phyloP scores from a whole-genome alignment of 2,888 invertebrate genomes.

The Drosophila neotestacea region DNA sequence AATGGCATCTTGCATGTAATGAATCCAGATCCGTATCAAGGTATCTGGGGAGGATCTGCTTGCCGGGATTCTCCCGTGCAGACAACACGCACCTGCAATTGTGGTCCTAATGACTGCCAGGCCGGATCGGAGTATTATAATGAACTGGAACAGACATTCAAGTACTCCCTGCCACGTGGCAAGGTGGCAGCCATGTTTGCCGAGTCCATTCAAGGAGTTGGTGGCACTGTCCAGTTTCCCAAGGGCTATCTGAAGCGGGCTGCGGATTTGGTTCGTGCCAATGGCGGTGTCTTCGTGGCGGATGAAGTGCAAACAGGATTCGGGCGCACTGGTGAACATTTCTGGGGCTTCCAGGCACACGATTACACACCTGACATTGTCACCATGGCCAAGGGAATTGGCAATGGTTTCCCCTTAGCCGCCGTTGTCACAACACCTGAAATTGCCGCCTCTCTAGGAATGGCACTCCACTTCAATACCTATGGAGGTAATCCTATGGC shows the following conservation, averaged over 20 bases:
- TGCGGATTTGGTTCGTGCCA: slow-evolving; percentile 90
- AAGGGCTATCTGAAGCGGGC: slow-evolving; percentile 94
- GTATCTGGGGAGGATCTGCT: slow-evolving; percentile 94
- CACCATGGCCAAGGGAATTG: slow-evolving; percentile 96
- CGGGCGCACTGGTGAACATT: slow-evolving; percentile 96
- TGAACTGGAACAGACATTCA: slow-evolving; percentile 90
- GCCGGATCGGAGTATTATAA: slow-evolving; percentile 92
- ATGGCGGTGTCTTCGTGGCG: slow-evolving; percentile 95
- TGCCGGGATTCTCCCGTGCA: slow-evolving; percentile 96
- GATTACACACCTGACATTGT: slow-evolving; percentile 96
- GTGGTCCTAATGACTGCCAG: slow-evolving; percentile 88
- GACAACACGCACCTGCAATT: slow-evolving; percentile 89
- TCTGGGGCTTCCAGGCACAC: slow-evolving; percentile 98
- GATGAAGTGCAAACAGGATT: slow-evolving; percentile 99
- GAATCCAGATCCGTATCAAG: slow-evolving; percentile 96
- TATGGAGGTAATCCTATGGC: slow-evolving; percentile 98
- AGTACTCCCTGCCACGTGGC: slow-evolving; percentile 91
- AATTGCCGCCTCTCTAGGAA: slow-evolving; percentile 91
- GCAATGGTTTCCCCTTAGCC: slow-evolving; percentile 98
- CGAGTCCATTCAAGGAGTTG: slow-evolving; percentile 98
- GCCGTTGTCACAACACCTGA: slow-evolving; percentile 97
- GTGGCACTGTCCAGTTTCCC: slow-evolving; percentile 96
- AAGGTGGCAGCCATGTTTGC: slow-evolving; percentile 95
- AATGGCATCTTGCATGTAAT: slow-evolving; percentile 93
- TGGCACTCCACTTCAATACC: slow-evolving; percentile 96